phyloP scores from a whole-genome alignment of 2,113 vertebrate species.

The Salvelinus namaycush region DNA sequence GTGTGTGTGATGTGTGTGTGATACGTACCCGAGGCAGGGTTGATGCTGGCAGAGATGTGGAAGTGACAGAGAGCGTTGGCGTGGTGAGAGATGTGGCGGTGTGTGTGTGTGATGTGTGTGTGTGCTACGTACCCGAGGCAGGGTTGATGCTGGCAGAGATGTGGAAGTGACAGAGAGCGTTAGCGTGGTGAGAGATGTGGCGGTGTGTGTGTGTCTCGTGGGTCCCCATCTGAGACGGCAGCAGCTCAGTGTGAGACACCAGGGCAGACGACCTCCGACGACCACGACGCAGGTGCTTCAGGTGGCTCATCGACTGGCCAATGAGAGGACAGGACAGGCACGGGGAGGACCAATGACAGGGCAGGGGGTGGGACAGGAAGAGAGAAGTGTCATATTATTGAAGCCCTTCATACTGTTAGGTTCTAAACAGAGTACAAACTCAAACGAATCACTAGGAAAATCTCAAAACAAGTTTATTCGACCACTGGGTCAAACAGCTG shows the following conservation, averaged over 20 bases:
- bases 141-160: constrained; percentile 98
- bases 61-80: constrained; percentile 95
- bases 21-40: constrained; percentile 89
- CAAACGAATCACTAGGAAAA: too few species aligned
- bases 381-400: background rate
- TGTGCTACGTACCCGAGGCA: constrained; percentile 81
- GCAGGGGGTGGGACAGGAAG: background rate
- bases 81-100: constrained; percentile 90
- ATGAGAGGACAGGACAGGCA: constrained; percentile 27
- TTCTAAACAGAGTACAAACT: background rate
- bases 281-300: constrained; percentile 94
- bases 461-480: too few species aligned
- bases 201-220: constrained; percentile 91
- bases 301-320: constrained; percentile 91
- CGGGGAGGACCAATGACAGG: constrained; percentile 12
- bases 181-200: constrained; percentile 93
- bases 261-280: constrained; percentile 92
- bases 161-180: constrained; percentile 95
- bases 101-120: background rate
- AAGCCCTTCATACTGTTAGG: background rate
- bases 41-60: constrained; percentile 97
- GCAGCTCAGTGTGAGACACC: constrained; percentile 86
- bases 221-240: constrained; percentile 83
- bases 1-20: too few species aligned
- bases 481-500: too few species aligned